These are phyloP conservation scores for Rhynchonycteris naso DNA, from an alignment of 2,797 vertebrate species.

Conservation along the genomic window DNA sequence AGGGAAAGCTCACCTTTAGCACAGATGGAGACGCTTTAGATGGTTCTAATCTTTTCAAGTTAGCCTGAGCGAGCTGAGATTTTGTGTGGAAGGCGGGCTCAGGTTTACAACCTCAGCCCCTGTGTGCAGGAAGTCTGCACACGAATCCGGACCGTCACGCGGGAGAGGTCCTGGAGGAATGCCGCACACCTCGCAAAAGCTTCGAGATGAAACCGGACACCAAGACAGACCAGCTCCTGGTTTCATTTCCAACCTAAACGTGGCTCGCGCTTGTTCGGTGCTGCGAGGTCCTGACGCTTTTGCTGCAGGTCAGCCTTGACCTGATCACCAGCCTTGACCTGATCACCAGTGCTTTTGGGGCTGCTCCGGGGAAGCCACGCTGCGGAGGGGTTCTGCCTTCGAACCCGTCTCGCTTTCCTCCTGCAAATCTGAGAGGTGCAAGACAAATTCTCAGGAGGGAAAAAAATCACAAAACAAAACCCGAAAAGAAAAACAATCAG, in stretches of 20 bases:
- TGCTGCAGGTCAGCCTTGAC: constrained; percentile 19
- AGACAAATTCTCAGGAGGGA: constrained; percentile 59
- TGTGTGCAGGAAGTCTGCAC: constrained; percentile 9
- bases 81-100: neutral
- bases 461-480: constrained; percentile 53
- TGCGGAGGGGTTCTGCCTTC: constrained; percentile 36
- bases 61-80: neutral
- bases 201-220: constrained; percentile 12
- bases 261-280: neutral
- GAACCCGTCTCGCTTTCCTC: constrained; percentile 65
- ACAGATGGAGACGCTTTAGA: constrained; percentile 32
- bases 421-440: constrained; percentile 73
- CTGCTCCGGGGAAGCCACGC: neutral
- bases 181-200: constrained; percentile 44
- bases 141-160: neutral
- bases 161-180: constrained; percentile 25
- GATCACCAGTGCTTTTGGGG: constrained; percentile 32
- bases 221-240: fast-evolving
- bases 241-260: neutral
- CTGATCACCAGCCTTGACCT: constrained; percentile 43
- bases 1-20: neutral
- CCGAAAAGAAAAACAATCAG: too few species aligned
- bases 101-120: constrained; percentile 40
- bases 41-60: constrained; percentile 43
- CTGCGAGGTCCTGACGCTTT: neutral